Base-by-base conservation (phyloP, 2,113 vertebrate species). In the Oryzias melastigma region DNA sequence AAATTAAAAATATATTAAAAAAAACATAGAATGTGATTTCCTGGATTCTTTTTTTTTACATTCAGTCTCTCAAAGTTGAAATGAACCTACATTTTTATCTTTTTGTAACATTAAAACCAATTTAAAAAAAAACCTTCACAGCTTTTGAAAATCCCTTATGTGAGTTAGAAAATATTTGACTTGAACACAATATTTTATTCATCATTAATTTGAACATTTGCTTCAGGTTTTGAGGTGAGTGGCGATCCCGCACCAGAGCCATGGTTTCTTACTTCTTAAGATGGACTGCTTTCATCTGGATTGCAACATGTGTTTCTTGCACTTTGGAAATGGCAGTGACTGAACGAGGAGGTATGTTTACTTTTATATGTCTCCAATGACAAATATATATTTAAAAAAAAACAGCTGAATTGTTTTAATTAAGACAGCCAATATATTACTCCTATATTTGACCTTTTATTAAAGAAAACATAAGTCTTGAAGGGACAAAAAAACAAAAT, bases 321-420 rank as follows among this genome's bases (percentile, higher is more conserved):
- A 84, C 88, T 50, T 62, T 74, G 80, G 93, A 92, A 29, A 92
- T 93, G 92, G 89, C 88, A 15, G 87, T 94, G 76, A 92, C 85
- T 65, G 93, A 96, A 68, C 92, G 80, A 75, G 81, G 91, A 93
- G 96, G 97, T 99, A 93, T 59, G 81, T 82, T 61, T 52, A 29
- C 45, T 40, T 19, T 17, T 46, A 20, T 46, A 15, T 46, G 44
- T 46, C 7, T 46, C 6, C 7, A 18, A 7, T 17, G 7, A 17
- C 14, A 22, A 22, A 22, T 22, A 22, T 22, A 44, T 17, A 5
- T 17, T 5, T 5, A 16, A 44, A 44, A 5, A 5, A 46, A 17
- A 17, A 18, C n/a, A 46, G 44, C 7, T 1, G n/a, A n/a, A 18
- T 46, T n/a, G 14, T 46, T 46, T 16, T 45, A 6, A 45, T 45